Conservation (phyloP, 2,113 vertebrate genomes). For the Toxostoma redivivum region DNA sequence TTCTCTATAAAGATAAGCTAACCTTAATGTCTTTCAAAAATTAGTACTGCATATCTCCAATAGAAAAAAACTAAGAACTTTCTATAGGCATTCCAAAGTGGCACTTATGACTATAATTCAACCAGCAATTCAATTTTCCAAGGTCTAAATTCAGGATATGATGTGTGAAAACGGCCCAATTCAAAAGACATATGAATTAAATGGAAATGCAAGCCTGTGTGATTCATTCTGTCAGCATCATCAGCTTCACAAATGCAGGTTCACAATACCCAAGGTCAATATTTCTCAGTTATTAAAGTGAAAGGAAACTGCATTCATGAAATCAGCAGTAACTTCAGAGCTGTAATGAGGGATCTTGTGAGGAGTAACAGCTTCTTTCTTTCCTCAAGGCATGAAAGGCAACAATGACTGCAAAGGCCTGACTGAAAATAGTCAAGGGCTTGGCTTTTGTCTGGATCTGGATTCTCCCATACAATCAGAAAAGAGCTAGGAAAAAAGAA, state of each 20-base stretch:
- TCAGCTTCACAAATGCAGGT: slow-evolving; percentile 17
- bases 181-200: slow-evolving; percentile 22
- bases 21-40: neutral
- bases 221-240: slow-evolving; percentile 8
- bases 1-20: neutral
- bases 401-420: neutral
- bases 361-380: neutral
- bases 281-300: neutral
- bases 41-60: neutral
- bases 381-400: neutral
- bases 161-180: neutral
- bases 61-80: neutral
- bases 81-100: neutral
- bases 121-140: slow-evolving; percentile 23
- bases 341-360: neutral
- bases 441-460: neutral
- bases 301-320: neutral
- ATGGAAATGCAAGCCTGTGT: neutral
- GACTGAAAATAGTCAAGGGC: neutral
- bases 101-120: slow-evolving; percentile 22
- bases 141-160: slow-evolving; percentile 6
- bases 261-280: slow-evolving; percentile 28
- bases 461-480: neutral
- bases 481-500: neutral
- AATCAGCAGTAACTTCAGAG: neutral